Conservation (phyloP, 2,113 vertebrate genomes). For the Leptodactylus fuscus region DNA sequence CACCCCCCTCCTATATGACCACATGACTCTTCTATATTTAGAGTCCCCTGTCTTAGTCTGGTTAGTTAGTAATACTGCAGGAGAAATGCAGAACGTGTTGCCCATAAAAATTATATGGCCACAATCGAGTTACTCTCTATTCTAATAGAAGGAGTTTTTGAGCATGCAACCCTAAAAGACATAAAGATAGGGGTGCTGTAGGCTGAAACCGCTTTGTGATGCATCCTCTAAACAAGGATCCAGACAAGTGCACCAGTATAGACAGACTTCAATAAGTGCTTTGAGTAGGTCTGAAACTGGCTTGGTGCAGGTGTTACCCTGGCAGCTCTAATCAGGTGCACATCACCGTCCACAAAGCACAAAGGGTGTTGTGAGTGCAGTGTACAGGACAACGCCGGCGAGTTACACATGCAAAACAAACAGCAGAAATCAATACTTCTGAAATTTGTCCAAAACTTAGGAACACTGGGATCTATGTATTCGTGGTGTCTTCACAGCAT, state of each 20-base stretch:
- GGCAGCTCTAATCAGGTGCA: slow-evolving; percentile 21
- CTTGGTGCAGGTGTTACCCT: slow-evolving; percentile 12
- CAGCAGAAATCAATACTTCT: slow-evolving; percentile 26
- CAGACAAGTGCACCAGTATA: background rate
- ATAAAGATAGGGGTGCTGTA: too few species aligned
- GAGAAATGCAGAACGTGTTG: too few species aligned
- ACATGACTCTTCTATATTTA: too few species aligned
- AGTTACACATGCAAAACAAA: slow-evolving; percentile 33
- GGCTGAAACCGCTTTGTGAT: too few species aligned
- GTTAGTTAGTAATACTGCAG: too few species aligned
- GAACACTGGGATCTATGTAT: background rate
- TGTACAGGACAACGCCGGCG: background rate
- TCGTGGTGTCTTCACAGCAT: background rate
- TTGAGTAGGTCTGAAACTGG: background rate
- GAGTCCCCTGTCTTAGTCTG: too few species aligned
- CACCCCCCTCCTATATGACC: too few species aligned
- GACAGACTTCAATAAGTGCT: background rate
- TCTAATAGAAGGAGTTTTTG: too few species aligned
- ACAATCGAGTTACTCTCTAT: too few species aligned
- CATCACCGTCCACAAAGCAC: slow-evolving; percentile 21
- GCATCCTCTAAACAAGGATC: background rate
- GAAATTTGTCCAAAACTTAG: background rate
- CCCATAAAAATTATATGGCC: too few species aligned
- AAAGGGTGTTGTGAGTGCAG: slow-evolving; percentile 17
- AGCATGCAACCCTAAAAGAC: too few species aligned